These are phyloP conservation scores for Orchesella flavescens DNA, from an alignment of 2,888 invertebrate species.

Conservation along the genomic window DNA sequence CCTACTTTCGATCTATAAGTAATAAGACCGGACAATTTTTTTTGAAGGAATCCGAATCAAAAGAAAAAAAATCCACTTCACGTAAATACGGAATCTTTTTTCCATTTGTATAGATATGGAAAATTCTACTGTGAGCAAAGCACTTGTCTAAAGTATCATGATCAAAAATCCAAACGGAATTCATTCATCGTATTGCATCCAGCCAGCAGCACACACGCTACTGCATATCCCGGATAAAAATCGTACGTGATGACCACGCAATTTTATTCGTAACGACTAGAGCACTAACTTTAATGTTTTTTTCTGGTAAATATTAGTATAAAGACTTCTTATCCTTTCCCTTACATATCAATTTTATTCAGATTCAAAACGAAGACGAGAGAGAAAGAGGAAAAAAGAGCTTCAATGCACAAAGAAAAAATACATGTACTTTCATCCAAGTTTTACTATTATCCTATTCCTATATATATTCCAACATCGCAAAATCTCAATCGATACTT, in stretches of 20 bases:
- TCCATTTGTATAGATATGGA: no score
- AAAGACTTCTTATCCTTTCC: constrained; percentile 35
- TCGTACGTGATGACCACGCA: constrained; percentile 60
- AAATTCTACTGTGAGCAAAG: neutral
- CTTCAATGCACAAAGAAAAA: constrained; percentile 12
- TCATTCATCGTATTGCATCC: constrained; percentile 9
- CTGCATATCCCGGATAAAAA: constrained; percentile 52
- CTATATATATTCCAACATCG: constrained; percentile 1
- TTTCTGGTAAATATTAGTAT: constrained; percentile 52
- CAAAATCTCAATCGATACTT: constrained; percentile 59
- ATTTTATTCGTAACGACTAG: constrained; percentile 44
- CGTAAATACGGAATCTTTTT: no score
- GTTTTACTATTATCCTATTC: neutral
- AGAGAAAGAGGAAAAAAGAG: neutral
- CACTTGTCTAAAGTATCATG: constrained; percentile 9
- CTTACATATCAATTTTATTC: constrained; percentile 52
- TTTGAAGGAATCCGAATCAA: no score
- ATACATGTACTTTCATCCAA: neutral
- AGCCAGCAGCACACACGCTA: constrained; percentile 7
- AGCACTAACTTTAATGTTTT: constrained; percentile 31
- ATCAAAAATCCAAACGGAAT: constrained; percentile 32
- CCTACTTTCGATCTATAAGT: no score
- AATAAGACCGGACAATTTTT: no score
- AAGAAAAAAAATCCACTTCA: no score
- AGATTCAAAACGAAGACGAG: constrained; percentile 18